Evolutionary conservation across 1,140 invertebrate species (phyloP).

Genomic region (Phymorhynchus buccinoides): DNA sequence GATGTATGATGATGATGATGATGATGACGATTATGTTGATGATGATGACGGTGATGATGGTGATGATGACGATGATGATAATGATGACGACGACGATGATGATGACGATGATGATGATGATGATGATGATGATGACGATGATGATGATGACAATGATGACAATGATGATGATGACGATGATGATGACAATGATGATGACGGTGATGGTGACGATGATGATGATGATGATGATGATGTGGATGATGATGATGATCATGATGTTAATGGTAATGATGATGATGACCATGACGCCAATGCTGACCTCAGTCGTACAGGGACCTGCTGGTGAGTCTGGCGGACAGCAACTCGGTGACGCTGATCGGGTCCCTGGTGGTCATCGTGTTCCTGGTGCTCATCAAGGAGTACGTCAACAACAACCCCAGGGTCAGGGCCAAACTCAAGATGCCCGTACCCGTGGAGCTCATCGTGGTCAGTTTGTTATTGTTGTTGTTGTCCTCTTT

Average conservation of each 20-base stretch:
- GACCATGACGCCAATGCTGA: conserved; percentile 14
- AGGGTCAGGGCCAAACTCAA: conserved; percentile 80
- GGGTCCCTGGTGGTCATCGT: conserved; percentile 83
- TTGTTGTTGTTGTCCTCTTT: no score
- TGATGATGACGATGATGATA: conserved; percentile 37
- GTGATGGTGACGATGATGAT: conserved; percentile 43
- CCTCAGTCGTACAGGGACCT: conserved; percentile 70
- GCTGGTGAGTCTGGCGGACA: conserved; percentile 65
- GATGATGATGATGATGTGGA: not conserved
- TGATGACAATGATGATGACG: no score
- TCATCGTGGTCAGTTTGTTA: conserved; percentile 84
- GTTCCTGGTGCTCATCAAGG: conserved; percentile 84
- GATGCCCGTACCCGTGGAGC: conserved; percentile 89
- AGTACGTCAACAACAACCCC: conserved; percentile 82
- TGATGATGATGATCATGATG: conserved; percentile 33
- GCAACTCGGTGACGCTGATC: conserved; percentile 76
- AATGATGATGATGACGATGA: no score
- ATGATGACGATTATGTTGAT: no score
- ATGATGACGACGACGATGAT: conserved; percentile 48
- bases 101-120: conserved; percentile 47
- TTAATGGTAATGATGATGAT: conserved; percentile 28
- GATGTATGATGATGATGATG: no score
- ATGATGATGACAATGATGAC: no score
- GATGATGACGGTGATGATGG: no score
- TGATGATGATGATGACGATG: conserved; percentile 48